phyloP scores from a whole-genome alignment of 2,113 vertebrate species.

The Neopipo cinnamomea region DNA sequence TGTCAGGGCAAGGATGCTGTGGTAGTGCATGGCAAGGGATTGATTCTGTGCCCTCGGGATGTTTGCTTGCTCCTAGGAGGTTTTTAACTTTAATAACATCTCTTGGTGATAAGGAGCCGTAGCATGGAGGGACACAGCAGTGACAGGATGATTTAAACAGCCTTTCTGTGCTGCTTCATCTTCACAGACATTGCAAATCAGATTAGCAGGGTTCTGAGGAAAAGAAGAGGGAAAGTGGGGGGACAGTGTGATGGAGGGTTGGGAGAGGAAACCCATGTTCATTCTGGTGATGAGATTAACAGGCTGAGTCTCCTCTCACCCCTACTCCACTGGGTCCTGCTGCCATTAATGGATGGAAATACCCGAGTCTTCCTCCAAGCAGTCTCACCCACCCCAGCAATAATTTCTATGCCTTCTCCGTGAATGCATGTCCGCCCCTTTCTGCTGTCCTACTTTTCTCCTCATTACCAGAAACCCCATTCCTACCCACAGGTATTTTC shows the following conservation, averaged over 20 bases:
- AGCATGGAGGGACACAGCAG: neutral
- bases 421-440: neutral
- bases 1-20: neutral
- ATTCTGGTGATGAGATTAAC: neutral
- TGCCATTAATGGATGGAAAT: neutral
- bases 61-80: conserved; percentile 35
- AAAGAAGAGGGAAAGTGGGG: neutral
- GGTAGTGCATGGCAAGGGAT: neutral
- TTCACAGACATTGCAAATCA: conserved; percentile 66
- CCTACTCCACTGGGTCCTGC: neutral
- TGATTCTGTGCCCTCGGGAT: neutral
- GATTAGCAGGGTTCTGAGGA: conserved; percentile 46
- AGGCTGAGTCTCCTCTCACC: neutral
- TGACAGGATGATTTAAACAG: conserved; percentile 74
- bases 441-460: neutral
- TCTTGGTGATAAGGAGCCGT: neutral
- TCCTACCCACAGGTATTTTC: neutral
- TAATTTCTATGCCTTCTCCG: neutral
- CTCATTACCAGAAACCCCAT: neutral
- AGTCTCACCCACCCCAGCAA: neutral
- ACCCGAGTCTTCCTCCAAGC: neutral
- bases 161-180: conserved; percentile 64
- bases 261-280: neutral
- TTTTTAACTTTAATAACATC: conserved; percentile 71
- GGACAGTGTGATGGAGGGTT: neutral